Conservation (phyloP, 30 jellyfish, hydroid and myxozoan genomes). For the Haliclystus octoradiatus region DNA sequence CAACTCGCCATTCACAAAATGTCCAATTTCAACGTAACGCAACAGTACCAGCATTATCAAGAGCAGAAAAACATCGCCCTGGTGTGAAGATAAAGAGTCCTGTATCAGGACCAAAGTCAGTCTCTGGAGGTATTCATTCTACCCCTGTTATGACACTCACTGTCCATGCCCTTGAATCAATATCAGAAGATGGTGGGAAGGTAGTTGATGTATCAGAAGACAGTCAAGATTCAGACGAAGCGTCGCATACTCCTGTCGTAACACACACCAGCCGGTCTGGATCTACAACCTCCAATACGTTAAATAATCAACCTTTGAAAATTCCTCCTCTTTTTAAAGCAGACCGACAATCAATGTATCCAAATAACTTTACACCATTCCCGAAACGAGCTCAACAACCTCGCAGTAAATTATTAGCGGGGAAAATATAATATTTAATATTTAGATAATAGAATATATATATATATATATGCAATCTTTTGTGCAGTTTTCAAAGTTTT, state of each 20-base stretch:
- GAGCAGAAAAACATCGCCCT: constrained; percentile 3
- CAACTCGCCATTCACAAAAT: constrained; percentile 19
- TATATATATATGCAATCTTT: too few relatives aligned
- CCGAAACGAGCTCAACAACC: constrained; percentile 50
- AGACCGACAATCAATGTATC: constrained; percentile 67
- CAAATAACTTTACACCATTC: constrained; percentile 69
- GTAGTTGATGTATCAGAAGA: background rate
- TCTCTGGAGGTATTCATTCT: background rate
- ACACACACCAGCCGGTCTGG: background rate
- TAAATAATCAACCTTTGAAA: constrained; percentile 5
- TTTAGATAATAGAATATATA: too few relatives aligned
- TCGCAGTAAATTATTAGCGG: constrained; percentile 28
- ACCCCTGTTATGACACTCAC: background rate
- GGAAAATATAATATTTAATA: background rate
- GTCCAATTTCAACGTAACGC: constrained; percentile 13
- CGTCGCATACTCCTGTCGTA: background rate
- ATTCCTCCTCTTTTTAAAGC: constrained; percentile 28
- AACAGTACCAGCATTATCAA: background rate
- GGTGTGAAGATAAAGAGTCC: background rate
- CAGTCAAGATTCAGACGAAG: background rate
- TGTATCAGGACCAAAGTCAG: background rate
- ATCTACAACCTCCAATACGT: constrained; percentile 1
- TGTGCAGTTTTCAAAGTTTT: too few relatives aligned
- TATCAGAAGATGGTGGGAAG: background rate
- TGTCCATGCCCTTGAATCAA: background rate